These are phyloP conservation scores for Alca torda DNA, from an alignment of 2,797 vertebrate species.

Conservation along the genomic window DNA sequence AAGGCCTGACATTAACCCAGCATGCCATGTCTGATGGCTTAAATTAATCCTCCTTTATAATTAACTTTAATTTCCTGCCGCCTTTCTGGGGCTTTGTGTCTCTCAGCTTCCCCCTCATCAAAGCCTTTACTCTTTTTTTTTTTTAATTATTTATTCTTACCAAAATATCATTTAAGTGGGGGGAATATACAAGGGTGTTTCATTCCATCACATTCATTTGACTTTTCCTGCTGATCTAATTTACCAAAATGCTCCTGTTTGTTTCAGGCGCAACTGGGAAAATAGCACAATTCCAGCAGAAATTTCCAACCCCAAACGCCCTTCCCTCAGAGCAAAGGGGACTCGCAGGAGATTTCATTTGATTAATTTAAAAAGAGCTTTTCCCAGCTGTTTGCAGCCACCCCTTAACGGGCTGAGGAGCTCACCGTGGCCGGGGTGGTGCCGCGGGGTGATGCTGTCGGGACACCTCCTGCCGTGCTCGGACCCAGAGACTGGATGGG, in stretches of 20 bases:
- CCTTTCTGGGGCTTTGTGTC: slow-evolving; percentile 64
- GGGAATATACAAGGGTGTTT: slow-evolving; percentile 17
- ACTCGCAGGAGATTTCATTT: not conserved
- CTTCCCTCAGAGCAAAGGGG: not conserved
- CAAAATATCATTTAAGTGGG: slow-evolving; percentile 59
- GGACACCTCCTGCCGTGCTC: not conserved
- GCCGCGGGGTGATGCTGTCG: not conserved
- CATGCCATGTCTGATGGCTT: slow-evolving; percentile 70
- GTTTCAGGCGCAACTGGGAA: slow-evolving; percentile 43
- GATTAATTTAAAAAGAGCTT: not conserved
- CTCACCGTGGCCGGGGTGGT: fast-evolving
- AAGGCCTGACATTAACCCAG: slow-evolving; percentile 74
- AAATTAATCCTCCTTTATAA: slow-evolving; percentile 77
- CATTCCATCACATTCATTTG: slow-evolving; percentile 43
- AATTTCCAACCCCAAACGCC: not conserved
- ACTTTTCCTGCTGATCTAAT: slow-evolving; percentile 55
- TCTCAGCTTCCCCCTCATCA: slow-evolving; percentile 54
- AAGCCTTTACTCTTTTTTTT: slow-evolving; percentile 38
- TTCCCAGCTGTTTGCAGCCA: not conserved
- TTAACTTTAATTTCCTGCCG: slow-evolving; percentile 74
- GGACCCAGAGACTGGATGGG: not conserved
- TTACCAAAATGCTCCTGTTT: slow-evolving; percentile 28
- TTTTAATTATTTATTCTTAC: slow-evolving; percentile 49
- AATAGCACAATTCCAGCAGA: not conserved
- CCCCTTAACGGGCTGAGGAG: not conserved